phyloP scores from a whole-genome alignment of 2,797 vertebrate species.

The Prunella strophiata region DNA sequence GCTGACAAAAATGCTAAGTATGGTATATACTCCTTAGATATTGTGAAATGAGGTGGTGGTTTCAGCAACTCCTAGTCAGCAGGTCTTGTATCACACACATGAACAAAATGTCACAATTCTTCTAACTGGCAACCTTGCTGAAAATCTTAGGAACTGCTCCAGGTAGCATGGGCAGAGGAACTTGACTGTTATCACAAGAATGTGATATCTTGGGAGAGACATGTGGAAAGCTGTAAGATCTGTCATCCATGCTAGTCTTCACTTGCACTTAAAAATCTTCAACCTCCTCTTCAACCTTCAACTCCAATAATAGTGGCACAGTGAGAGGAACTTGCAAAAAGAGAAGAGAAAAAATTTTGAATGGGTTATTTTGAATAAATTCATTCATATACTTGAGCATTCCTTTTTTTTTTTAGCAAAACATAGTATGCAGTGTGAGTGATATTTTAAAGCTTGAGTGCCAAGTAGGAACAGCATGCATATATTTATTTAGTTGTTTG shows the following conservation, averaged over 20 bases:
- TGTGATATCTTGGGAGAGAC: background rate
- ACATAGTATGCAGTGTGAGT: background rate
- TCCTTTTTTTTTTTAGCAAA: background rate
- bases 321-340: background rate
- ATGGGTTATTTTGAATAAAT: background rate
- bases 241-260: background rate
- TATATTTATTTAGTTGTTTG: background rate
- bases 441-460: background rate
- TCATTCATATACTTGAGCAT: background rate
- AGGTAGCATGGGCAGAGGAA: background rate
- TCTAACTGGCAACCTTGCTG: background rate
- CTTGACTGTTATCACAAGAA: background rate
- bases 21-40: slow-evolving; percentile 17
- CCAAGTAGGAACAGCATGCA: background rate
- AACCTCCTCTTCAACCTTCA: background rate
- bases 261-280: background rate
- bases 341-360: background rate
- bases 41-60: slow-evolving; percentile 9
- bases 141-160: background rate
- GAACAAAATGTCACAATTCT: slow-evolving; percentile 13
- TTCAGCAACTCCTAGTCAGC: background rate
- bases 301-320: background rate
- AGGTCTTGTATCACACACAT: background rate
- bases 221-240: background rate
- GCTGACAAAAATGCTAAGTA: slow-evolving; percentile 39